Evolutionary conservation across 2,113 vertebrate genomes (phyloP).

Genomic region (Crotalus horridus): DNA sequence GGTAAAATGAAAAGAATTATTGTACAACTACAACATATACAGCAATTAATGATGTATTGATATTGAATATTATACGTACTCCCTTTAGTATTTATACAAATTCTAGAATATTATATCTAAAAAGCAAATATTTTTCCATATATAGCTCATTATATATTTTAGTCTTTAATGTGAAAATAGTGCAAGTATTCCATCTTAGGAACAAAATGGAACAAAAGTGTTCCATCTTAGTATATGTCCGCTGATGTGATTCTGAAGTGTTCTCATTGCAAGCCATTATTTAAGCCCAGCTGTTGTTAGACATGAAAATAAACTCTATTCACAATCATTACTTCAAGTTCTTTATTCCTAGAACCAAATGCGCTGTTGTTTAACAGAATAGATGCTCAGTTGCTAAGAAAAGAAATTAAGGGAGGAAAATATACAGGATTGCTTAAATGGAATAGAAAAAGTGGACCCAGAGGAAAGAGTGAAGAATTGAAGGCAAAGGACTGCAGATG

Average conservation of each 20-base stretch:
- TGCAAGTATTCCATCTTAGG: background rate
- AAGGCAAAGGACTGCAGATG: background rate
- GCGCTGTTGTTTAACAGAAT: background rate
- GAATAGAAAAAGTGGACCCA: background rate
- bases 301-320: background rate
- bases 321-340: background rate
- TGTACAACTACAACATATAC: background rate
- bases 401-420: background rate
- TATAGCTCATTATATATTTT: background rate
- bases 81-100: background rate
- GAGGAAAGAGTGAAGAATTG: background rate
- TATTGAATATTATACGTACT: background rate
- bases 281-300: background rate
- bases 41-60: background rate
- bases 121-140: too few species aligned
- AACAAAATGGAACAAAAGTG: background rate
- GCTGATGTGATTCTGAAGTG: background rate
- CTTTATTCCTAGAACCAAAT: background rate
- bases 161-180: background rate
- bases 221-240: background rate
- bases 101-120: background rate
- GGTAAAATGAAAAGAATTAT: background rate
- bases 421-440: background rate
- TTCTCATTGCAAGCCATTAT: background rate
- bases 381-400: background rate